Evolutionary conservation across 2,888 invertebrate genomes (phyloP), one percentile per base, ranked within the genome.

Genomic region (Alviniconcha strummeri): DNA sequence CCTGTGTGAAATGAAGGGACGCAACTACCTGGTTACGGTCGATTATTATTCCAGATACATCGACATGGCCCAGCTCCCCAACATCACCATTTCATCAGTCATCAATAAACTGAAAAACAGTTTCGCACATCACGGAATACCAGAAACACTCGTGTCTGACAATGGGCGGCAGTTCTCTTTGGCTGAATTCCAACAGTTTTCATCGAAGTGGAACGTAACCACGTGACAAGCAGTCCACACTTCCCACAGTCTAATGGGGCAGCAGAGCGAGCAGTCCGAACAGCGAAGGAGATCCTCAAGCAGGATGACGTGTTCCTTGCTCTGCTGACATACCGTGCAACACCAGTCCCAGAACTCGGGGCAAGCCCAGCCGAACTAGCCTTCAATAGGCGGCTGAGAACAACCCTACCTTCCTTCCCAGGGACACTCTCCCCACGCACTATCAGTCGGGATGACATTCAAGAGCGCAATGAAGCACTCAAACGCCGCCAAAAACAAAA

Each of bases 341-440:
- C 78, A n/a, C 78, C 78, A 17, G 57, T 78, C 15, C 55, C 19
- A 52, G 56, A 19, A 19, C 60, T 57, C 5, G 56, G 56, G 78
- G 57, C 78, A 78, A 57, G 57, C 15, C 60, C 78, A 78, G 78
- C 78, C 8, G 78, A 78, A 78, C 56, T 78, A 8, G 57, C 60
- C 8, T 78, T 15, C 19, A 15, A 54, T 5, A 8, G 78, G 19
- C n/a, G 57, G 15, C 52, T n/a, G n/a, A n/a, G n/a, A n/a, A n/a
- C n/a, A n/a, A n/a, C n/a, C n/a, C n/a, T n/a, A n/a, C n/a, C n/a
- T n/a, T n/a, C n/a, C n/a, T n/a, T n/a, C n/a, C n/a, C n/a, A n/a
- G n/a, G n/a, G n/a, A n/a, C n/a, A n/a, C n/a, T n/a, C n/a, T n/a
- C n/a, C n/a, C n/a, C n/a, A n/a, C n/a, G n/a, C n/a, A n/a, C n/a